Evolutionary conservation across 2,888 invertebrate species (phyloP), one percentile per base, ranked within the genome.

Genomic region (Ditylenchus weischeri): DNA sequence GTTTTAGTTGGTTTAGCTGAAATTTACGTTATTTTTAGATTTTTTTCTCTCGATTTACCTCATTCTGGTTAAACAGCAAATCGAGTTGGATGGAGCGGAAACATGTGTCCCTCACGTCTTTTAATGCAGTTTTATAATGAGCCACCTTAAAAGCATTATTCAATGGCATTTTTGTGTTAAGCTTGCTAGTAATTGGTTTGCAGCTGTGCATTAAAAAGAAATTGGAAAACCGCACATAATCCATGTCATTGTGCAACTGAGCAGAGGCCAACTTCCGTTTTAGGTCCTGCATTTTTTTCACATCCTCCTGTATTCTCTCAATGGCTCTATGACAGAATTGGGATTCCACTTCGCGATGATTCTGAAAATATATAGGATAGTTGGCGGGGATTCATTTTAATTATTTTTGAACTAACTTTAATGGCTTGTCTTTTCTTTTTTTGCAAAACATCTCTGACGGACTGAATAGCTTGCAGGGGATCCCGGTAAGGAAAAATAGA

Each of bases 81-180:
- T 54, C 54, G 10, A 54, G n/a, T 6, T 54, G 54, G 29, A 54
- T 15, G 13, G 54, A 18, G 29, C n/a, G 54, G 54, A 54, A 54
- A n/a, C 54, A 54, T 11, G 54, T 54, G 13, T 54, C n/a, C 11
- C 54, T 21, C 5, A 54, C 54, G 10, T 54, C 54, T 23, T 54
- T 54, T n/a, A 54, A n/a, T 54, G 54, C 54, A 21, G n/a, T 54
- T 18, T 54, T 54, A 29, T 54, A 54, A 18, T 54, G n/a, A 54
- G 54, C 21, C 29, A 29, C 54, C 54, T 54, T 1, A 18, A 29
- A 1, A 29, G n/a, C 21, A 54, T 23, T 23, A 2, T 29, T 15
- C 5, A 50, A 21, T 18, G 6, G 21, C 50, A 19, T 50, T 50
- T 18, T 19, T 50, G 50, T 6, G 50, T 19, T 21, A 50, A 19